Base-by-base conservation (phyloP, 2,888 invertebrate species). In the Noctua pronuba region DNA sequence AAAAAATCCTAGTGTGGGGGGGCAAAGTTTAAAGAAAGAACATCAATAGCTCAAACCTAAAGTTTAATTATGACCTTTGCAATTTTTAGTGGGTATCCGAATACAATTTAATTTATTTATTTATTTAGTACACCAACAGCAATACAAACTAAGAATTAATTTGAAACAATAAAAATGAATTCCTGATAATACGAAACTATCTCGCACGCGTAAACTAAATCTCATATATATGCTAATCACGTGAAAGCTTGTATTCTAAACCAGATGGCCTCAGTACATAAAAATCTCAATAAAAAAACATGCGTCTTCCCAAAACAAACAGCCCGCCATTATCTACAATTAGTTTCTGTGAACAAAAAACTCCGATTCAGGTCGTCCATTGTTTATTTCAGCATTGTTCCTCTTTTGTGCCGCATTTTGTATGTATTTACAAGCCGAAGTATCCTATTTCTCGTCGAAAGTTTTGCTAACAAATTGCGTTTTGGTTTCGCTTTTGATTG, bases 341-440 rank as follows among this genome's bases (percentile, higher is more conserved):
- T 89, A 92, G 89, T 89, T 91, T 86, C 82, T 82, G 83, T 73
- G 88, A 92, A 93, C 90, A 92, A 92, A 92, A 94, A 94, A 92
- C 87, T 89, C 85, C 77, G 89, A 92, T 91, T 88, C 90, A 91
- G 93, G 92, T 89, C 91, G 88, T 75, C 90, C 88, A 92, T 95
- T 95, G 95, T 95, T 91, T 92, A 90, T 89, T 75, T 75, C 79
- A 83, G 88, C 79, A 91, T 93, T 93, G 93, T 92, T 86, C 52
- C 18, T 58, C 77, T 73, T 77, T 80, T 86, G 80, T 86, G 73
- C 69, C 73, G 24, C 31, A 41, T 62, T 82, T 68, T 73, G 67
- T 79, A 66, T 83, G 80, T 85, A 77, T 77, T 74, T 84, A 77
- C 79, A 85, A 68, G 73, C 68, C 49, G 76, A 88, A 81, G 84